Conservation (phyloP, 2,113 vertebrate genomes). For the Oryzias curvinotus region DNA sequence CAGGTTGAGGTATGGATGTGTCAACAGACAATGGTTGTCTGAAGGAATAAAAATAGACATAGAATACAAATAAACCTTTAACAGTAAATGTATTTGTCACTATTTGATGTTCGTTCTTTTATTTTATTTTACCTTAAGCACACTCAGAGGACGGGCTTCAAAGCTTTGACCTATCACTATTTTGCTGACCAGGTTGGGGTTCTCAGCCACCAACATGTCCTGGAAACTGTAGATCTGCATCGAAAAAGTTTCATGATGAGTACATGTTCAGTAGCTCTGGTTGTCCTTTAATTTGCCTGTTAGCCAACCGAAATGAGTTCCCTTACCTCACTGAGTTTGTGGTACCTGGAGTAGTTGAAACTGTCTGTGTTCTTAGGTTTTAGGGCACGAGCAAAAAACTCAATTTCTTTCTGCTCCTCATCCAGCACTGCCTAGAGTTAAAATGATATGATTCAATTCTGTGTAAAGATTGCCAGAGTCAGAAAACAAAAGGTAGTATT, state of each 20-base stretch:
- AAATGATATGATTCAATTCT: neutral
- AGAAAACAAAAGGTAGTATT: neutral
- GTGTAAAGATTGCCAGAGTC: neutral
- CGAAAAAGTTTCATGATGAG: neutral
- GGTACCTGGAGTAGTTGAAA: slow-evolving; percentile 84
- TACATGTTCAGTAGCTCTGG: neutral
- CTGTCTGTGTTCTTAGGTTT: slow-evolving; percentile 69
- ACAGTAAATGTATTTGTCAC: no score
- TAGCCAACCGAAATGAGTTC: neutral
- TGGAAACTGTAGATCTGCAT: slow-evolving; percentile 88
- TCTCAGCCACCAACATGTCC: slow-evolving; percentile 82
- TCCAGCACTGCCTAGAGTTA: slow-evolving; percentile 78
- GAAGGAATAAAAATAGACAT: no score
- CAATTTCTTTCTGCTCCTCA: slow-evolving; percentile 80
- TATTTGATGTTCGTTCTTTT: neutral
- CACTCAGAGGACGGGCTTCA: slow-evolving; percentile 81
- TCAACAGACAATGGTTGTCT: no score
- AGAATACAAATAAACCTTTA: no score
- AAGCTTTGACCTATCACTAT: slow-evolving; percentile 86
- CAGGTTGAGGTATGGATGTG: no score
- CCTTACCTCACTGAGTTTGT: slow-evolving; percentile 82
- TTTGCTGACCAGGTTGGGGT: slow-evolving; percentile 84
- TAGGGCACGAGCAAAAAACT: slow-evolving; percentile 11
- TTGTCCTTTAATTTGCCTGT: neutral
- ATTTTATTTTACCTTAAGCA: slow-evolving; percentile 83